Evolutionary conservation across 2,888 invertebrate genomes (phyloP).

Genomic region (Yponomeuta plumbellus): DNA sequence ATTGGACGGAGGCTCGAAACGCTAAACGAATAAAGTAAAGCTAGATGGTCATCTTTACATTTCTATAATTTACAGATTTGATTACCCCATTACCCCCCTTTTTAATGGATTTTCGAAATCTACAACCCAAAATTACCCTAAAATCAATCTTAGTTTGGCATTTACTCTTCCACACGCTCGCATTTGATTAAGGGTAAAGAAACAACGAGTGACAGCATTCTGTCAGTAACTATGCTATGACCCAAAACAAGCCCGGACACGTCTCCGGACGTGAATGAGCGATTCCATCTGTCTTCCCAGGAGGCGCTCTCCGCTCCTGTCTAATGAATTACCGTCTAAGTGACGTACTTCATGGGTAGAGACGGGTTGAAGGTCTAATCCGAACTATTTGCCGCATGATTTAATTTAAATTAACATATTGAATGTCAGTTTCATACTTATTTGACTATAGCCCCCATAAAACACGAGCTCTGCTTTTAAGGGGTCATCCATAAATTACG

Average conservation of each 20-base stretch:
- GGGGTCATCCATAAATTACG: no score
- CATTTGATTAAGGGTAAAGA: no score
- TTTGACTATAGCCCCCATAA: no score
- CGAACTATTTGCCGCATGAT: neutral
- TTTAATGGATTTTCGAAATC: no score
- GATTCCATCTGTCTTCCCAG: constrained; percentile 1
- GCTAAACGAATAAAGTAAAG: neutral
- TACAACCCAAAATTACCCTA: no score
- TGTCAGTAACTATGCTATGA: neutral
- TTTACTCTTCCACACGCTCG: no score
- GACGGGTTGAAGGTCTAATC: neutral
- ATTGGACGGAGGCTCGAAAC: neutral
- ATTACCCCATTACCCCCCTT: no score
- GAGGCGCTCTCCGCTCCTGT: neutral
- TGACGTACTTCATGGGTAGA: neutral
- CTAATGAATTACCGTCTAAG: neutral
- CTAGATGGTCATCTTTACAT: neutral
- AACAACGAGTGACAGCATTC: neutral
- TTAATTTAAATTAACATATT: neutral
- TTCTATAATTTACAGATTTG: neutral
- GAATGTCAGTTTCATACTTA: neutral
- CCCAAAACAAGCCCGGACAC: neutral
- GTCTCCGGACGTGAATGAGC: neutral
- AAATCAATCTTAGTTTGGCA: no score
- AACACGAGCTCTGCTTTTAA: no score